Evolutionary conservation across 2,113 vertebrate genomes (phyloP).

Genomic region (Sula dactylatra): DNA sequence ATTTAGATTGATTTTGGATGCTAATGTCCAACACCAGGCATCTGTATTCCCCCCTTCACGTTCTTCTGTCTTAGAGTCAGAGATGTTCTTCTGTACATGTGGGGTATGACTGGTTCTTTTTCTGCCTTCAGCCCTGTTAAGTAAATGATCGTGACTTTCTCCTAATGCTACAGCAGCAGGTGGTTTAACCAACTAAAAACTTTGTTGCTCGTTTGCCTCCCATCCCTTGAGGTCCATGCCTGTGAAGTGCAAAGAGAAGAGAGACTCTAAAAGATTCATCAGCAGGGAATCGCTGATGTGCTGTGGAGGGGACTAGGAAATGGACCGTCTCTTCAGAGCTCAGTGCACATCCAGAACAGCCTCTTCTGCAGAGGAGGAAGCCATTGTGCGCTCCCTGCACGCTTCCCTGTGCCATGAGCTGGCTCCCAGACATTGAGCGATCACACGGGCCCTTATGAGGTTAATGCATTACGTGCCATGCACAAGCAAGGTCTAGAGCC

Average conservation of each 20-base stretch:
- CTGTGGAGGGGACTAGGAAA: not conserved
- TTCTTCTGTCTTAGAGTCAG: not conserved
- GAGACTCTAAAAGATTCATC: not conserved
- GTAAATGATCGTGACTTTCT: not conserved
- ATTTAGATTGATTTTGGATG: not conserved
- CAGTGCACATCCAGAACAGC: not conserved
- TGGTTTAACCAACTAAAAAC: not conserved
- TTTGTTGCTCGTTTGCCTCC: not conserved
- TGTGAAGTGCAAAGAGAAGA: not conserved
- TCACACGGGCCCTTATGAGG: rapidly evolving
- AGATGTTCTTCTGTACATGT: not conserved
- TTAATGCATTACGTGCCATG: not conserved
- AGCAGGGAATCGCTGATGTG: not conserved
- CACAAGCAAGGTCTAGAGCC: not conserved
- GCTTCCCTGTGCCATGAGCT: not conserved
- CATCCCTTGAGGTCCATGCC: not conserved
- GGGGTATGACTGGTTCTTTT: not conserved
- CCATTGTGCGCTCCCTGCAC: not conserved
- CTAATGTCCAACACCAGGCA: not conserved
- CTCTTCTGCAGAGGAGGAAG: not conserved
- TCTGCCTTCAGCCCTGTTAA: not conserved
- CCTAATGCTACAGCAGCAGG: not conserved
- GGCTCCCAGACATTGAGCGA: not conserved
- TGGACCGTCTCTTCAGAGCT: not conserved
- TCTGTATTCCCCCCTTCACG: rapidly evolving